Base-by-base conservation (phyloP, 2,888 invertebrate genomes). In the Drosophila fulvimacula region DNA sequence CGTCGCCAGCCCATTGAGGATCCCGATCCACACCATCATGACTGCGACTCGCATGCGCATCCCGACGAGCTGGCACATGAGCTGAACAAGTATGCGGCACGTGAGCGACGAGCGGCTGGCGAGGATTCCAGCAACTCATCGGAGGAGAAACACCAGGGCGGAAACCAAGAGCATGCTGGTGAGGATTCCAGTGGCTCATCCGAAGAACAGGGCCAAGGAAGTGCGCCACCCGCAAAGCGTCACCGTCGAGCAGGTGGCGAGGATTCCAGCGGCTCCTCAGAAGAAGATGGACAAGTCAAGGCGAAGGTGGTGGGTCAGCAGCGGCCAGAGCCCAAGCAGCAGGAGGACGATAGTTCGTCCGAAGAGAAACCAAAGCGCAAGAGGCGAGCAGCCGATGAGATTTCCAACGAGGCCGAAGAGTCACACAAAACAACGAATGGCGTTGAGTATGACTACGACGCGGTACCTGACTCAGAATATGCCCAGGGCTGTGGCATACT, bases 401-500 rank as follows among this genome's bases (percentile, higher is more conserved):
- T 5, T 11, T 11, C 19, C 17, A 39, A 17, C 39, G 17, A 17
- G 10, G 39, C 1, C 2, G 17, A 1, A 17, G 39, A 39, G 1
- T 10, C 10, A 39, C 39, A 17, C 7, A 39, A 17, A 39, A 7
- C 39, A 9, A 4, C 39, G 10, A 39, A 39, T 11, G 41, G 19
- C 4, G 11, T 39, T 0, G 39, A 41, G 11, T 11, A 41, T 5
- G 19, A 41, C 19, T 41, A 21, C 3, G 42, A 42, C 1, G 19
- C 13, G 21, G 13, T 11, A 4, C n/a, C n/a, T 41, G 68, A 76
- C 21, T 87, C 90, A 51, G 91, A 90, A 44, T 91, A 90, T 61
- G 90, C 78, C 1, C 88, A 86, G 66, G 91, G 90, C 32, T 91
- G 90, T 51, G 91, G 88, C 44, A 89, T 77, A 24, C 76, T 76